Percentiles rank a stretch among this genome's conserved stretches.
phyloP scores from a whole-genome alignment of 2,797 vertebrate genomes.

The Salmo trutta region DNA sequence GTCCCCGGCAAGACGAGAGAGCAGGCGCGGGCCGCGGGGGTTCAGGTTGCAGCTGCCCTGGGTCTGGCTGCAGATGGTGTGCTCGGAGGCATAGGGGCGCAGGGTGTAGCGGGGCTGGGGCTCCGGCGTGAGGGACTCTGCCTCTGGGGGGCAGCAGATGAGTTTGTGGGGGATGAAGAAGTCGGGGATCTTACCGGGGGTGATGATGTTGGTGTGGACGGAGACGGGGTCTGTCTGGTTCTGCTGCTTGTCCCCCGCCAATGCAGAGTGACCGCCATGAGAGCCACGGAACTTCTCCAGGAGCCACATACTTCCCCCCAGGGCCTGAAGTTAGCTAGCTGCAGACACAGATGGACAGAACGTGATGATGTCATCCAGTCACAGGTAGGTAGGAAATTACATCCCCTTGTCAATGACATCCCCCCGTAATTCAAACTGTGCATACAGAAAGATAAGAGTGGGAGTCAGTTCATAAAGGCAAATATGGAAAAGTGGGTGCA shows the following conservation, averaged over 20 bases:
- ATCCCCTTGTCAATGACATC: background rate
- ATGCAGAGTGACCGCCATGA: constrained; percentile 58
- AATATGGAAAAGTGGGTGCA: background rate
- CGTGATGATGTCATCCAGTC: background rate
- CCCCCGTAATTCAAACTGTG: background rate
- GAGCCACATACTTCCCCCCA: constrained; percentile 70
- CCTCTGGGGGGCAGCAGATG: constrained; percentile 81
- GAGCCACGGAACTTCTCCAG: constrained; percentile 72
- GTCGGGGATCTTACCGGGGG: constrained; percentile 94
- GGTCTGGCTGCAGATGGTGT: constrained; percentile 81
- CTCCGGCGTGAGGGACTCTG: constrained; percentile 64
- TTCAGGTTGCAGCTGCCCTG: constrained; percentile 72
- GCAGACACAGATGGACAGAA: background rate
- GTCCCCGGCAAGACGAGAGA: constrained; percentile 76
- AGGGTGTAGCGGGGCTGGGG: constrained; percentile 62
- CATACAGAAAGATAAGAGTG: no score
- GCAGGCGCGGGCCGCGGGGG: constrained; percentile 86
- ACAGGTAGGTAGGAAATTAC: background rate
- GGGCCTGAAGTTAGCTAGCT: background rate
- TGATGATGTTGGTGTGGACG: constrained; percentile 92
- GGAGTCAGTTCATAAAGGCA: background rate
- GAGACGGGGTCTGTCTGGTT: constrained; percentile 70
- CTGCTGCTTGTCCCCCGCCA: background rate
- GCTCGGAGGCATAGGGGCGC: constrained; percentile 82
- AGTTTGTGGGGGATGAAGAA: constrained; percentile 97